Evolutionary conservation across 2,888 invertebrate genomes (phyloP).

Genomic region (Lithosia quadra): DNA sequence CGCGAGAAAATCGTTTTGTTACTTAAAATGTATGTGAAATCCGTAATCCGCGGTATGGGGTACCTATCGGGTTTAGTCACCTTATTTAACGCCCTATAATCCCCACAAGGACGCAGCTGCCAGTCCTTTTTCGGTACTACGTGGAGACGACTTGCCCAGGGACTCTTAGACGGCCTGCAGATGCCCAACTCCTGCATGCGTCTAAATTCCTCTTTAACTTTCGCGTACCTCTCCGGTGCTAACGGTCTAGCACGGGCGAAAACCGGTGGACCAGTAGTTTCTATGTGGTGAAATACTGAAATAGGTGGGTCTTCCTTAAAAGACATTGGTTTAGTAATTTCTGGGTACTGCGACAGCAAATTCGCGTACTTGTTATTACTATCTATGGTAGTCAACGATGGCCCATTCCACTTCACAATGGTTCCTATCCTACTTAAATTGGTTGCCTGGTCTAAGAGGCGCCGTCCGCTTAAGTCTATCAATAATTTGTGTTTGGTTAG

Average conservation of each 20-base stretch:
- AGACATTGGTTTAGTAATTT: constrained; percentile 1
- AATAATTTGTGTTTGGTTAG: constrained; percentile 38
- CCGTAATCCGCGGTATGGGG: constrained; percentile 12
- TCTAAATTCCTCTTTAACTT: constrained; percentile 5
- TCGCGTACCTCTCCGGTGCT: constrained; percentile 53
- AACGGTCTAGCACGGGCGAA: constrained; percentile 53
- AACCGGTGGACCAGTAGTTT: constrained; percentile 61
- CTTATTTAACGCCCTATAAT: constrained; percentile 64
- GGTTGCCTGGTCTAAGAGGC: constrained; percentile 2
- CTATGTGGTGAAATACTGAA: constrained; percentile 49
- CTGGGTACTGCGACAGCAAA: neutral
- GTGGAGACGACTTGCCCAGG: constrained; percentile 62
- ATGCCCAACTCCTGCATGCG: constrained; percentile 51
- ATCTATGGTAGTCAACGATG: neutral
- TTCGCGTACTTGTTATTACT: neutral
- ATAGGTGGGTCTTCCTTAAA: neutral
- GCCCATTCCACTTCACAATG: neutral
- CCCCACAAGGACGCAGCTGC: constrained; percentile 58
- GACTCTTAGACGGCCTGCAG: constrained; percentile 66
- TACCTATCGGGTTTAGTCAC: constrained; percentile 54
- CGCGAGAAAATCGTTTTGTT: constrained; percentile 5
- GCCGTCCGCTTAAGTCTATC: constrained; percentile 34
- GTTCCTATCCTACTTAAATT: neutral
- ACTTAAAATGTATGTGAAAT: constrained; percentile 16
- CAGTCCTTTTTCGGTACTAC: constrained; percentile 42